These are phyloP conservation scores for Gymnocephalus cernua DNA, from an alignment of 2,113 vertebrate species.

Conservation along the genomic window DNA sequence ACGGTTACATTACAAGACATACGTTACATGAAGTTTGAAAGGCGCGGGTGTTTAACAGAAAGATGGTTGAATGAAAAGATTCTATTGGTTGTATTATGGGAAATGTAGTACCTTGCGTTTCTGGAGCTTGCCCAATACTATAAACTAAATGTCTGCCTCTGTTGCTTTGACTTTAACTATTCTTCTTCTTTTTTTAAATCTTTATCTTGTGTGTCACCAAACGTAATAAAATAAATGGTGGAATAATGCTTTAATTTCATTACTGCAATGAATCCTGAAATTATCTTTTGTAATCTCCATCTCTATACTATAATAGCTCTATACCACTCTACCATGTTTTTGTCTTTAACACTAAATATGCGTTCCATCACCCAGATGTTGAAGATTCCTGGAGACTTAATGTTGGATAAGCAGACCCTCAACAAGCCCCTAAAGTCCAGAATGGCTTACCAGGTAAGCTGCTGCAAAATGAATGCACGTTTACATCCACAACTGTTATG, in stretches of 20 bases:
- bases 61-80: background rate
- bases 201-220: background rate
- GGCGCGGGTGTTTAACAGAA: background rate
- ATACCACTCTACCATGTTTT: background rate
- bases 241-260: background rate
- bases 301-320: background rate
- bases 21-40: background rate
- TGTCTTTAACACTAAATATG: constrained; percentile 37
- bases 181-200: background rate
- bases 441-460: constrained; percentile 52
- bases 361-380: constrained; percentile 37
- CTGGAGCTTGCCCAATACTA: background rate
- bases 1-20: background rate
- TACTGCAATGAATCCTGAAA: background rate
- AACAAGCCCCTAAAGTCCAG: constrained; percentile 8
- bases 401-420: constrained; percentile 1
- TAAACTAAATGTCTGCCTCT: background rate
- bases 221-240: background rate
- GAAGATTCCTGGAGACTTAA: constrained; percentile 37
- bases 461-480: background rate
- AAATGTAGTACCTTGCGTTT: background rate
- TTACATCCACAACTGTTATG: background rate
- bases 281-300: background rate
- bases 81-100: constrained; percentile 1
- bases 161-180: background rate